These are phyloP conservation scores for Drosophila equinoxialis DNA, from an alignment of 1,140 invertebrate species.

Conservation along the genomic window DNA sequence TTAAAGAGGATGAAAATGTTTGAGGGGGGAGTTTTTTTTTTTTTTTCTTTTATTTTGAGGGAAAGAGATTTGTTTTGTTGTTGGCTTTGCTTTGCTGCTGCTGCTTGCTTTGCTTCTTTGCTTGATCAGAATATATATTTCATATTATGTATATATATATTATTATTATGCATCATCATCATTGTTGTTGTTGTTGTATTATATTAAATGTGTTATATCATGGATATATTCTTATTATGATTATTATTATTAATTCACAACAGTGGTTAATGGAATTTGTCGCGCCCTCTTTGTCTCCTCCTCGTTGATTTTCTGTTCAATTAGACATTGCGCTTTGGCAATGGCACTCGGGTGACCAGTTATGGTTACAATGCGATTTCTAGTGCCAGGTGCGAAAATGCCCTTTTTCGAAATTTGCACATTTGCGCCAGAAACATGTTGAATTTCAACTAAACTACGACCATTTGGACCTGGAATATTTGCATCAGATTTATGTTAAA, in stretches of 20 bases:
- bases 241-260: slow-evolving; percentile 84
- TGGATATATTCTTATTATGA: slow-evolving; percentile 2
- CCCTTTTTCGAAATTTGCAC: slow-evolving; percentile 99
- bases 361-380: slow-evolving; percentile 98
- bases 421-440: slow-evolving; percentile 97
- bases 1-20: slow-evolving; percentile 3
- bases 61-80: slow-evolving; percentile 59
- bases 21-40: slow-evolving; percentile 2
- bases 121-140: slow-evolving; percentile 26
- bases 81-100: slow-evolving; percentile 51
- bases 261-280: slow-evolving; percentile 91
- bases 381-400: slow-evolving; percentile 97
- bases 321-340: slow-evolving; percentile 95
- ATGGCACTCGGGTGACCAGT: slow-evolving; percentile 94
- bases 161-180: slow-evolving; percentile 4
- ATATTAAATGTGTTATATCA: neutral
- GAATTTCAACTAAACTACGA: slow-evolving; percentile 97
- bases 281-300: slow-evolving; percentile 96
- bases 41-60: neutral
- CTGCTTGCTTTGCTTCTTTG: slow-evolving; percentile 59
- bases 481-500: slow-evolving; percentile 76
- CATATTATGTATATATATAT: neutral
- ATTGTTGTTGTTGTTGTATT: slow-evolving; percentile 28
- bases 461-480: slow-evolving; percentile 91
- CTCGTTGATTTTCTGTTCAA: slow-evolving; percentile 97